Evolutionary conservation across 23 tunicate species (phyloP).

Genomic region (Clavelina lepadiformis): DNA sequence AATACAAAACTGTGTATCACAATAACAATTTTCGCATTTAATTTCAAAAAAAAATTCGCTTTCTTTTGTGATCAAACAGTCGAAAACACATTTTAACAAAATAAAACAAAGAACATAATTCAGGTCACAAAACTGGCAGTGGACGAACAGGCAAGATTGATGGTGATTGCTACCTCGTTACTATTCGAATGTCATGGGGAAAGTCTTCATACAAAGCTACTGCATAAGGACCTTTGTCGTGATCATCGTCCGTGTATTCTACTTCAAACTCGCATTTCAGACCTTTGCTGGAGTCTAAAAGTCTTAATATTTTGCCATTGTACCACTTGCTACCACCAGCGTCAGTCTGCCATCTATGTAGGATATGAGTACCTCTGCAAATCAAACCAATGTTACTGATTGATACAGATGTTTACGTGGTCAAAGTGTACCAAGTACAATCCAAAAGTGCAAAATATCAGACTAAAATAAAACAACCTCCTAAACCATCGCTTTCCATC

Average conservation of each 20-base stretch:
- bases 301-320: conserved; percentile 43
- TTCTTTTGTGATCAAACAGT: no score
- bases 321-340: conserved; percentile 68
- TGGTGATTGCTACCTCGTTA: conserved; percentile 26
- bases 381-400: no score
- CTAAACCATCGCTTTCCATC: conserved; percentile 37
- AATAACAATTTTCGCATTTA: no score
- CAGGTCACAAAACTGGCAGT: no score
- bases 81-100: no score
- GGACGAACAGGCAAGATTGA: no score
- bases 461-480: neutral
- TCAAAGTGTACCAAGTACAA: no score
- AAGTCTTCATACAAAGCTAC: conserved; percentile 66
- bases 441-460: no score
- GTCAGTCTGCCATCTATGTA: conserved; percentile 85
- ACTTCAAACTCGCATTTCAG: conserved; percentile 51
- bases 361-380: conserved; percentile 46
- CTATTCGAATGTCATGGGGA: conserved; percentile 73
- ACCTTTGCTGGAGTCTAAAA: conserved; percentile 11
- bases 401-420: no score
- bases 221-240: conserved; percentile 46
- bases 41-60: no score
- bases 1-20: no score
- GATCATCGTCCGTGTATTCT: conserved; percentile 59
- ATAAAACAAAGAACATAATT: no score